A percentile compares a stretch with the other conserved stretches of the same genome.
Evolutionary conservation across 2,888 invertebrate species (phyloP).

Genomic region (Eumacrocentrus americanus): DNA sequence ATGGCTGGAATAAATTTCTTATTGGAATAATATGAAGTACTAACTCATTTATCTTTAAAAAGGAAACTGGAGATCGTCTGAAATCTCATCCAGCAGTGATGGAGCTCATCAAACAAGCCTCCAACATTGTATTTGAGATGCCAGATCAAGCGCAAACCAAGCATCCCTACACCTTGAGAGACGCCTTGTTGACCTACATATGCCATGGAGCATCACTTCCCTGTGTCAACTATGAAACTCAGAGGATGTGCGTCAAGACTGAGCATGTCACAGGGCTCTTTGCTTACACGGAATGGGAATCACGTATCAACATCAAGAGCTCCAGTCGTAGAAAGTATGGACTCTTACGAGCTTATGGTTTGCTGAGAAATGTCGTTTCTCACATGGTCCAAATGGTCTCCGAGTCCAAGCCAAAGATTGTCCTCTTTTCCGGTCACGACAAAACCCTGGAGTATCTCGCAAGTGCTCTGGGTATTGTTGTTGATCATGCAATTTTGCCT

Average conservation of each 20-base stretch:
- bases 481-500: constrained; percentile 69
- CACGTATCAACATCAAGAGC: constrained; percentile 69
- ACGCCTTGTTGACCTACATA: constrained; percentile 81
- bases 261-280: constrained; percentile 80
- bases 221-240: constrained; percentile 66
- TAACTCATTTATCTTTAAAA: too few relatives aligned
- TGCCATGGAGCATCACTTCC: constrained; percentile 86
- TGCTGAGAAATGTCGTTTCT: constrained; percentile 80
- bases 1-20: too few relatives aligned
- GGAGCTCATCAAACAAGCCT: constrained; percentile 72
- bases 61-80: constrained; percentile 70
- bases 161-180: constrained; percentile 76
- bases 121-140: constrained; percentile 71
- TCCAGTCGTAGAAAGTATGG: constrained; percentile 64
- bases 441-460: constrained; percentile 86
- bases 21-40: too few relatives aligned
- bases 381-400: constrained; percentile 83
- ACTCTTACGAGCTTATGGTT: constrained; percentile 78
- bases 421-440: constrained; percentile 90
- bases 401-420: constrained; percentile 75
- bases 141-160: constrained; percentile 67
- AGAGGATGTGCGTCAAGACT: constrained; percentile 68
- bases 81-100: constrained; percentile 77
- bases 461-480: constrained; percentile 76
- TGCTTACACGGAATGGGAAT: constrained; percentile 82